These are phyloP conservation scores for Caenorhabditis doughertyi DNA, from an alignment of 2,888 invertebrate genomes.

Conservation along the genomic window DNA sequence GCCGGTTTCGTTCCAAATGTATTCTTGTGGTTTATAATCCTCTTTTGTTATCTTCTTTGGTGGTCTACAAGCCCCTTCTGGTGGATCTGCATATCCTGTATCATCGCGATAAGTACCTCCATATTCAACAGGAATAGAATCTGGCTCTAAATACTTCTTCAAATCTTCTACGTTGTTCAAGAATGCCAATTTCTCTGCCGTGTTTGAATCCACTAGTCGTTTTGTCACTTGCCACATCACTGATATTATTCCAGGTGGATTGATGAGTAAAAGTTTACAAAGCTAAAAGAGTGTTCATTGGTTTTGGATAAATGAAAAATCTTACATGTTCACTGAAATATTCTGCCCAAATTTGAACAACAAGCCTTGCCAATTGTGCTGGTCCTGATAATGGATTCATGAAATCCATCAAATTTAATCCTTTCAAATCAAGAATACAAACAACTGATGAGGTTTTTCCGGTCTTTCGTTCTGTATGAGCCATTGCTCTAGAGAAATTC, in stretches of 20 bases:
- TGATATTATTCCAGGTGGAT: slow-evolving; percentile 79
- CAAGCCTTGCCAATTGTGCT: slow-evolving; percentile 77
- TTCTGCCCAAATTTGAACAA: slow-evolving; percentile 80
- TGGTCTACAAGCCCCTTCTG: slow-evolving; percentile 66
- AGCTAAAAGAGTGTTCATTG: slow-evolving; percentile 63
- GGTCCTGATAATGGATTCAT: slow-evolving; percentile 78
- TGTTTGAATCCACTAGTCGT: slow-evolving; percentile 74
- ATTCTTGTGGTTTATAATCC: slow-evolving; percentile 60
- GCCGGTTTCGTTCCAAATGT: slow-evolving; percentile 64
- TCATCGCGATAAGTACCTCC: slow-evolving; percentile 77
- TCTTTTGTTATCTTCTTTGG: slow-evolving; percentile 49
- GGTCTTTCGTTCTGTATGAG: slow-evolving; percentile 75
- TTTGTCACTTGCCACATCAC: slow-evolving; percentile 78
- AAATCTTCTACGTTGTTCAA: slow-evolving; percentile 74
- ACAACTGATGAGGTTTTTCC: slow-evolving; percentile 76
- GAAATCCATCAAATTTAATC: slow-evolving; percentile 77
- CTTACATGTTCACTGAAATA: slow-evolving; percentile 80
- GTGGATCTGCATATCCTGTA: slow-evolving; percentile 74
- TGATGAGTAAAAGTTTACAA: slow-evolving; percentile 76
- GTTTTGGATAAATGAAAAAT: not conserved
- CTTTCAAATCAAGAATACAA: slow-evolving; percentile 78
- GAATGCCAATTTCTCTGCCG: slow-evolving; percentile 74
- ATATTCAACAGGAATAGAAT: slow-evolving; percentile 76
- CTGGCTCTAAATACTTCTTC: slow-evolving; percentile 70
- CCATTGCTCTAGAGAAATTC: slow-evolving; percentile 76